A percentile compares a stretch with the other conserved stretches of the same genome.
Evolutionary conservation across 2,888 invertebrate species (phyloP).

Genomic region (Boloria selene): DNA sequence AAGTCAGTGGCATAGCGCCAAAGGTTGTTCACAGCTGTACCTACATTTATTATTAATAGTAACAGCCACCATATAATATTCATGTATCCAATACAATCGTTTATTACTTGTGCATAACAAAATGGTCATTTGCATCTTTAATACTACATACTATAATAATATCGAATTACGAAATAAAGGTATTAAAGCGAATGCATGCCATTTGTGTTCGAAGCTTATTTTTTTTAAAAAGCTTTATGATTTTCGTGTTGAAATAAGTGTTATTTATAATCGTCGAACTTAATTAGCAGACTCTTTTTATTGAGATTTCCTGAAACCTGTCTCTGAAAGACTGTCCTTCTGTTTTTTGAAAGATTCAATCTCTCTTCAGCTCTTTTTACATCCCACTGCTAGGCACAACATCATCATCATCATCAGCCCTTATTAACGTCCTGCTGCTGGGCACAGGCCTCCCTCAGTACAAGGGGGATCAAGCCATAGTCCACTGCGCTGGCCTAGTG

Average conservation of each 20-base stretch:
- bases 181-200: constrained; percentile 3
- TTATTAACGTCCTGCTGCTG: too few species aligned
- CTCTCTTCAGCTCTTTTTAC: too few species aligned
- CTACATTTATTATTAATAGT: constrained; percentile 27
- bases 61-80: constrained; percentile 10
- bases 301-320: background rate
- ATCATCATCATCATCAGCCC: too few species aligned
- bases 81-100: constrained; percentile 20
- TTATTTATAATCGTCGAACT: background rate
- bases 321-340: too few species aligned
- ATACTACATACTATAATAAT: constrained; percentile 19
- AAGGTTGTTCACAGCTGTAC: constrained; percentile 34
- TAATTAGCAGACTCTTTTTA: background rate
- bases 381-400: too few species aligned
- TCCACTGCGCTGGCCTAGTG: too few species aligned
- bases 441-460: too few species aligned
- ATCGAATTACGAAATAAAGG: constrained; percentile 26
- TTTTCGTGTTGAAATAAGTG: background rate
- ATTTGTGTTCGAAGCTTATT: background rate
- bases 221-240: background rate
- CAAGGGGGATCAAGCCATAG: too few species aligned
- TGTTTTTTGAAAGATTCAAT: too few species aligned
- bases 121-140: constrained; percentile 26
- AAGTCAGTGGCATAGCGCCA: constrained; percentile 42
- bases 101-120: constrained; percentile 27